Conservation (phyloP, 2,797 vertebrate species). For the Champsocephalus esox region DNA sequence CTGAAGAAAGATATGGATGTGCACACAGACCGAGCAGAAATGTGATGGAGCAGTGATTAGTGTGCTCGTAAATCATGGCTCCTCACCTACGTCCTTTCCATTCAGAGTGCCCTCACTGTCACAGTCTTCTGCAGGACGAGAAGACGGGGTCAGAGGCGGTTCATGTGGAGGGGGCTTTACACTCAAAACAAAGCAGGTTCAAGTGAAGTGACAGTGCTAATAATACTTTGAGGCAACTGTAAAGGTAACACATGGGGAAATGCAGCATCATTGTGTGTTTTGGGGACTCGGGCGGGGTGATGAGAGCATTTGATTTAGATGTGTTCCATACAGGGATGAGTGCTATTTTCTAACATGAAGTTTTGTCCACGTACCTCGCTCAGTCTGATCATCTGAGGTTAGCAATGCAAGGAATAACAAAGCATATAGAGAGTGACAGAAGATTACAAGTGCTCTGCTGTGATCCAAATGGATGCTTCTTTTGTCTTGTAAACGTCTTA, state of each 20-base stretch:
- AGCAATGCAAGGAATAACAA: conserved; percentile 87
- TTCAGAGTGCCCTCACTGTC: conserved; percentile 90
- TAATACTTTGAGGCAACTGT: not conserved
- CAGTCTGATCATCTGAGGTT: conserved; percentile 90
- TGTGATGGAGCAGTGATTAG: conserved; percentile 39
- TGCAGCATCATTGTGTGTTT: not conserved
- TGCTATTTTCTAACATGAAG: conserved; percentile 15
- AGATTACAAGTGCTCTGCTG: conserved; percentile 12
- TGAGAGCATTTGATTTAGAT: not conserved
- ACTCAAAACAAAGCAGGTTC: conserved; percentile 28
- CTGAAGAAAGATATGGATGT: conserved; percentile 32
- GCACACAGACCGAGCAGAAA: conserved; percentile 39
- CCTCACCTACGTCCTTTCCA: conserved; percentile 93
- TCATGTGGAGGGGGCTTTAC: conserved; percentile 1
- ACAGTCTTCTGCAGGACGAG: conserved; percentile 88
- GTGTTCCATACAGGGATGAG: conserved; percentile 18
- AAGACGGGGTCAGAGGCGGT: conserved; percentile 51
- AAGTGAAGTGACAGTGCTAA: not conserved
- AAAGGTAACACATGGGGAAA: not conserved
- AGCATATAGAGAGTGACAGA: conserved; percentile 49
- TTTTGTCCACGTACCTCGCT: conserved; percentile 88
- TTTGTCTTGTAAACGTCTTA: not conserved
- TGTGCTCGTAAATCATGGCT: not conserved
- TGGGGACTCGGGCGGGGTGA: not conserved
- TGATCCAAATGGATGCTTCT: not conserved